phyloP scores from a whole-genome alignment of 2,888 invertebrate genomes.

The Erebia aethiops region DNA sequence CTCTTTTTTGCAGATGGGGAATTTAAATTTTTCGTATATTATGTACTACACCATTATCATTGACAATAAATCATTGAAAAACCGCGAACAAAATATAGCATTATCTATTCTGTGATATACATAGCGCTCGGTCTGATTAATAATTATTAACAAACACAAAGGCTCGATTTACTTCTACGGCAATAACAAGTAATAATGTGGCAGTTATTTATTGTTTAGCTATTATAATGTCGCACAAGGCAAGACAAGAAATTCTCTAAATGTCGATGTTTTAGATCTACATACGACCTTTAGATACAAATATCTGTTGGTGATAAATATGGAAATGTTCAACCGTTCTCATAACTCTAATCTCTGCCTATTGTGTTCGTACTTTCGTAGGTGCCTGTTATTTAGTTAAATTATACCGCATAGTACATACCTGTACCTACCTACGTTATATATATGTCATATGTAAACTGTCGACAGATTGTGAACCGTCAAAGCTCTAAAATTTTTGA shows the following conservation, averaged over 20 bases:
- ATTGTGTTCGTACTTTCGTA: background rate
- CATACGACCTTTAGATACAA: constrained; percentile 37
- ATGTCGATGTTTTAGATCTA: constrained; percentile 37
- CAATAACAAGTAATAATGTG: background rate
- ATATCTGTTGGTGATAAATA: constrained; percentile 34
- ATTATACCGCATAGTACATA: too few relatives aligned
- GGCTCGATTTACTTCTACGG: constrained; percentile 1
- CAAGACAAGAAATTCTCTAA: constrained; percentile 37
- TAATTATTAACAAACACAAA: background rate
- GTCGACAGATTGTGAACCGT: too few relatives aligned
- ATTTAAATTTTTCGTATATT: too few relatives aligned
- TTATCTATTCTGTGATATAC: too few relatives aligned
- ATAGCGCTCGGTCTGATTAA: too few relatives aligned
- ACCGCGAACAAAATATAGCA: too few relatives aligned
- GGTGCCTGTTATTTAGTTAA: background rate
- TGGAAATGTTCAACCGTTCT: constrained; percentile 31
- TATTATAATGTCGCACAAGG: constrained; percentile 11
- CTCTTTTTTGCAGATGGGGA: too few relatives aligned
- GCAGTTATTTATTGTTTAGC: background rate
- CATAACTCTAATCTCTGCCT: constrained; percentile 22
- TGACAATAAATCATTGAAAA: too few relatives aligned
- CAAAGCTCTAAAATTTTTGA: too few relatives aligned
- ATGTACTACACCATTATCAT: too few relatives aligned
- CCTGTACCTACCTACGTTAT: too few relatives aligned
- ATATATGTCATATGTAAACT: too few relatives aligned